These are phyloP conservation scores for Hyles lineata DNA, from an alignment of 2,888 invertebrate species.

Conservation along the genomic window DNA sequence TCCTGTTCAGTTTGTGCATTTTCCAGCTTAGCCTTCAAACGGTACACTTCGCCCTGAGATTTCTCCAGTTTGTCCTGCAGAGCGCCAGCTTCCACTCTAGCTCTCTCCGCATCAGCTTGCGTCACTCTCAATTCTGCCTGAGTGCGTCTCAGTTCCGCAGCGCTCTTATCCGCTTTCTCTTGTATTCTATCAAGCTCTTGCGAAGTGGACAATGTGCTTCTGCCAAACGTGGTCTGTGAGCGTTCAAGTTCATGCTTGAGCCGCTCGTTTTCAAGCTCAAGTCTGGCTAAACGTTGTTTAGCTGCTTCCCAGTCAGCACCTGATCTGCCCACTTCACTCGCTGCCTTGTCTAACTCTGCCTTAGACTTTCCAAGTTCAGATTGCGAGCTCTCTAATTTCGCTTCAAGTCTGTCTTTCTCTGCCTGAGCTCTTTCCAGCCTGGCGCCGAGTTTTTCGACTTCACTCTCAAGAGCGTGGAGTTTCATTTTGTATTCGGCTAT, in stretches of 20 bases:
- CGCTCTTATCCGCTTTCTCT: slow-evolving; percentile 93
- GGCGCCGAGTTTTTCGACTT: slow-evolving; percentile 94
- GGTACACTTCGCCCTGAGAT: slow-evolving; percentile 97
- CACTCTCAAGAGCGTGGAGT: slow-evolving; percentile 94
- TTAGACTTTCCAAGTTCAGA: slow-evolving; percentile 97
- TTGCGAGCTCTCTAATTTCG: slow-evolving; percentile 96
- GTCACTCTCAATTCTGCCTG: slow-evolving; percentile 96
- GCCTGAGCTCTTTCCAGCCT: slow-evolving; percentile 94
- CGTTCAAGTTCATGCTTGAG: slow-evolving; percentile 93
- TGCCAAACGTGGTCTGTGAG: slow-evolving; percentile 92
- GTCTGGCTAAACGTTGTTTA: slow-evolving; percentile 91
- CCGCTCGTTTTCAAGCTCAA: slow-evolving; percentile 96
- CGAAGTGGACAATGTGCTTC: slow-evolving; percentile 91
- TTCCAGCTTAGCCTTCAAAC: slow-evolving; percentile 96
- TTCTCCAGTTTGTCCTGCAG: slow-evolving; percentile 97
- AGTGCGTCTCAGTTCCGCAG: slow-evolving; percentile 93
- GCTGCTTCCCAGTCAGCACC: slow-evolving; percentile 95
- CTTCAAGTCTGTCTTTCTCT: slow-evolving; percentile 95
- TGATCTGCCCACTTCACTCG: slow-evolving; percentile 94
- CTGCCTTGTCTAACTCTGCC: slow-evolving; percentile 96
- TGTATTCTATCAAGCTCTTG: slow-evolving; percentile 93
- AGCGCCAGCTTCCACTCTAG: slow-evolving; percentile 91
- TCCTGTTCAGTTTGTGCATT: slow-evolving; percentile 98
- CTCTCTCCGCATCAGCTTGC: slow-evolving; percentile 95
- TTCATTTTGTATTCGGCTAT: slow-evolving; percentile 98